Base-by-base conservation (phyloP, 2,888 invertebrate species). In the Acronicta alni region DNA sequence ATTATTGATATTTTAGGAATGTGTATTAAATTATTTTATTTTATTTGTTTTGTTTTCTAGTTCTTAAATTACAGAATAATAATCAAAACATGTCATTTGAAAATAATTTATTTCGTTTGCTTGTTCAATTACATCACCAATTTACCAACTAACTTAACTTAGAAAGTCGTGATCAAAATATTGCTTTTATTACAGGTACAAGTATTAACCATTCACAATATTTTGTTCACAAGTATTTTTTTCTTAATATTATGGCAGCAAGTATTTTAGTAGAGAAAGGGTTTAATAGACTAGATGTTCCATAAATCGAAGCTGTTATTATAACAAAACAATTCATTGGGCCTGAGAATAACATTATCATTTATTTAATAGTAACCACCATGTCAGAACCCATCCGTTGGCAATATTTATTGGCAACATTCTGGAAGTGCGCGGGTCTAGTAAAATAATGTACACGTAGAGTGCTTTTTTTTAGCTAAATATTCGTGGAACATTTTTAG, bases 111-210 rank as follows among this genome's bases (percentile, higher is more conserved):
- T 84, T 86, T 76, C 55, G n/a, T 20, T 35, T 35, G 35, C 54
- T 65, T 65, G 48, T 53, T 56, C 47, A 35, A 46, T 57, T 51
- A 45, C 43, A 67, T 63, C 51, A 57, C 52, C 9, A 43, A 52
- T 57, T 76, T 72, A 75, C 67, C 38, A 66, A n/a, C 7, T 35
- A 4, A 35, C 4, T 32, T 32, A 32, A 67, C 64, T 74, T 67
- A 64, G 55, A 69, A 76, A 83, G 85, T 94, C 93, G 93, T 93
- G 93, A 85, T 87, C 89, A 89, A 89, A 92, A 93, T 93, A 89
- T 83, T 88, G 87, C 80, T 57, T 53, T 61, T 30, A n/a, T n/a
- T n/a, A 35, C n/a, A n/a, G 1, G 35, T 30, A n/a, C 35, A 7
- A 1, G 12, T 32, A n/a, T 30, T 38, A 16, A 57, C 30, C 43